Base-by-base conservation (phyloP, 2,888 invertebrate genomes). In the Aromia moschata region DNA sequence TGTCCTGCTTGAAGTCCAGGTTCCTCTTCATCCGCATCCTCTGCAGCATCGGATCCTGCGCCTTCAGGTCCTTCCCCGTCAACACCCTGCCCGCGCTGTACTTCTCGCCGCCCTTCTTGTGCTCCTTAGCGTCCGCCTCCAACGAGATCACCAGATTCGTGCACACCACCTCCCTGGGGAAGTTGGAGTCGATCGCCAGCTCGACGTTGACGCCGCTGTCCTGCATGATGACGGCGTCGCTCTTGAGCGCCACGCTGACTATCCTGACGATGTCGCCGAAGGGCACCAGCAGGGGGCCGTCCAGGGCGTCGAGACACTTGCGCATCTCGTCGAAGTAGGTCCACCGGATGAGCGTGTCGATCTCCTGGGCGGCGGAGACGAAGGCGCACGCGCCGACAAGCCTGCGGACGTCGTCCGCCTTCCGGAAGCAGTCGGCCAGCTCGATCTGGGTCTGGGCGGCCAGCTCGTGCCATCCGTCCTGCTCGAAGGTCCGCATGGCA, bases 391-490 rank as follows among this genome's bases (percentile, higher is more conserved):
- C 64, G 25, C 76, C 65, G 9, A 80, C 66, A 75, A 81, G 89
- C 85, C 89, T 89, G 68, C 89, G 87, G 49, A 84, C 84, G 76
- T 96, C 94, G 12, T 87, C 86, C 83, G 93, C 90, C 74, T 89
- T 87, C 66, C 89, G 87, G 72, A 94, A 93, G 67, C 95, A 96
- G 43, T 90, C 87, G 0, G 94, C 93, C 33, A 97, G 81, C 71
- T 95, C 92, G 0, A 94, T 81, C 64, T 93, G 86, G 0, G 93
- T 94, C 75, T 93, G 91, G 0, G 91, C 91, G 0, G 91, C 92
- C 31, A 97, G 83, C 53, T 89, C 86, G 56, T 84, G 84, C 97
- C 98, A 98, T 14, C 91, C 91, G 75, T 97, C 96, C 54, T 91
- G 89, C 73, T 90, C 89, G 70, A 94, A 93, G 2, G 93, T 94